Evolutionary conservation across 1,140 invertebrate genomes (phyloP).

Genomic region (Papilio dardanus): DNA sequence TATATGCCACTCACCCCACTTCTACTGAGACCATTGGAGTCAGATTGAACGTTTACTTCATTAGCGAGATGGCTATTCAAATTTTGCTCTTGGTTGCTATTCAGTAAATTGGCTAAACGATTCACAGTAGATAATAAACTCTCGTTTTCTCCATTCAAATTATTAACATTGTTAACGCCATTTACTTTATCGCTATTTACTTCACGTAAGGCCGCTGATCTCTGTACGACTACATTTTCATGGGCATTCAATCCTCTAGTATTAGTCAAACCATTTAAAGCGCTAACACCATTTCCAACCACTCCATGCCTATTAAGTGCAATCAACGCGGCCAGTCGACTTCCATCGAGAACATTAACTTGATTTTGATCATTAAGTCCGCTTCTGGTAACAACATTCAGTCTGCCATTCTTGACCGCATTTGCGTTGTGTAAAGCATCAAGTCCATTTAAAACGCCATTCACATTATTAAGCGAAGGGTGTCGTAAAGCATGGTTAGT

Average conservation of each 20-base stretch:
- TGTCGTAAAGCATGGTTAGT: neutral
- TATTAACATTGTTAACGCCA: neutral
- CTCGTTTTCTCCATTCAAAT: neutral
- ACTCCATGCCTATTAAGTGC: slow-evolving; percentile 2
- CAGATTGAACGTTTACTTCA: neutral
- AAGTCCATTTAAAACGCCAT: neutral
- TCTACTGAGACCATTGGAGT: neutral
- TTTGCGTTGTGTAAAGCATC: neutral
- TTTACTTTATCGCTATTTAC: neutral
- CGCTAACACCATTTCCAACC: neutral
- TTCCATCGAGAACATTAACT: neutral
- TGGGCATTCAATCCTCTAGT: neutral
- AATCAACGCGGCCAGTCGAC: neutral
- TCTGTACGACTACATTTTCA: slow-evolving; percentile 2
- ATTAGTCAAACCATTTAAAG: neutral
- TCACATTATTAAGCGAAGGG: neutral
- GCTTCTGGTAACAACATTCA: slow-evolving; percentile 6
- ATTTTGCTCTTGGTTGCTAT: neutral
- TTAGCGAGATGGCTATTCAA: neutral
- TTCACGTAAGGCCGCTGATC: slow-evolving; percentile 1
- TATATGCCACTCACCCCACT: neutral
- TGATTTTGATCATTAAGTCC: slow-evolving; percentile 8
- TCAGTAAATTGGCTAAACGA: neutral
- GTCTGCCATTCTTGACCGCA: neutral
- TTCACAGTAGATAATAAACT: neutral